Conservation (phyloP, 2,113 vertebrate species). For the Odobenus rosmarus region DNA sequence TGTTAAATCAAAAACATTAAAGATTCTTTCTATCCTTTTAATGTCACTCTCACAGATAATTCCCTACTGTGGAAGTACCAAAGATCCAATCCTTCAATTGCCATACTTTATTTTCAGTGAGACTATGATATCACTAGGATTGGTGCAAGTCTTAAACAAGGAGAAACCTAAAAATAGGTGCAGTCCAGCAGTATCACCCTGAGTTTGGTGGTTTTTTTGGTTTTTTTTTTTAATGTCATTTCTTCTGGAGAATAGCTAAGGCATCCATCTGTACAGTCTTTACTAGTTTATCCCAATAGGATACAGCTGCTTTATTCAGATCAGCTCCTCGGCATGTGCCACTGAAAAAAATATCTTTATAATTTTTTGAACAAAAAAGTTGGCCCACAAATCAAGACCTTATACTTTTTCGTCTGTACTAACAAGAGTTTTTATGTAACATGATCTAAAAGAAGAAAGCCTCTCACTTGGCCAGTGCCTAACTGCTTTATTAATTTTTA, state of each 20-base stretch:
- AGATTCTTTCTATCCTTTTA: not conserved
- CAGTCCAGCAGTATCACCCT: not conserved
- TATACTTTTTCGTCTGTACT: slow-evolving; percentile 9
- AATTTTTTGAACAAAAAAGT: slow-evolving; percentile 1
- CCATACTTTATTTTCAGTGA: not conserved
- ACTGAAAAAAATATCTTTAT: not conserved
- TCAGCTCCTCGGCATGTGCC: not conserved
- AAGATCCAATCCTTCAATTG: not conserved
- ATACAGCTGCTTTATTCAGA: slow-evolving; percentile 17
- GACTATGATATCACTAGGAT: not conserved
- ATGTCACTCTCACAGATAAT: not conserved
- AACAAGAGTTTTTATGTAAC: slow-evolving; percentile 15
- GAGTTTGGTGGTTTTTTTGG: not conserved
- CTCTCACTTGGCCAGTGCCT: not conserved
- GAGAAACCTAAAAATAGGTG: not conserved
- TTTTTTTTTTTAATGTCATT: not conserved
- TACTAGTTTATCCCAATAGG: not conserved
- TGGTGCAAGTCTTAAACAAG: not conserved
- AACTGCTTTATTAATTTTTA: slow-evolving; percentile 57
- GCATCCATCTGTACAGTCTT: not conserved
- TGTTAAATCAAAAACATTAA: not conserved
- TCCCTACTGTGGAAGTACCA: not conserved
- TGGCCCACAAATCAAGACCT: slow-evolving; percentile 9
- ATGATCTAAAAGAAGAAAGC: slow-evolving; percentile 14
- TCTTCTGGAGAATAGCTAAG: not conserved